A percentile compares a stretch with the other conserved stretches of the same genome.
Conservation (phyloP, 2,797 vertebrate genomes). For the Coregonus sp. region DNA sequence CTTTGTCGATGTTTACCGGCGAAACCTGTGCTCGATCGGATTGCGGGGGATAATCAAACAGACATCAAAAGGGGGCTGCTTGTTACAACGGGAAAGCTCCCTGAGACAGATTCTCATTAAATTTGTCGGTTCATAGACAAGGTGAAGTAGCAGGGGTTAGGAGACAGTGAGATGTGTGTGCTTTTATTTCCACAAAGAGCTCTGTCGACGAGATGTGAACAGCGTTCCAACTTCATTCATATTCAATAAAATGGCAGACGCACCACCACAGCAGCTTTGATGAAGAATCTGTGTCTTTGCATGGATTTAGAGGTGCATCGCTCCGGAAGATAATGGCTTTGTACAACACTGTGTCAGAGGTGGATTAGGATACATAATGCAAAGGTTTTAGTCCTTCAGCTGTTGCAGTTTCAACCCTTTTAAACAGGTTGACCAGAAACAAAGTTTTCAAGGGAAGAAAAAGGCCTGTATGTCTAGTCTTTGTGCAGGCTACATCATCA, state of each 20-base stretch:
- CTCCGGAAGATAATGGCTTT: slow-evolving; percentile 56
- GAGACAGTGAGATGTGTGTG: slow-evolving; percentile 46
- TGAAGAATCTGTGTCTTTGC: slow-evolving; percentile 59
- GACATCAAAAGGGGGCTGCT: slow-evolving; percentile 63
- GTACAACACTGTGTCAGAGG: slow-evolving; percentile 43
- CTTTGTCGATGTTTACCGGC: slow-evolving; percentile 65
- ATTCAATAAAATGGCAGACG: slow-evolving; percentile 60
- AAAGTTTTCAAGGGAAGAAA: background rate
- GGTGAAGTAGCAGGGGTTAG: slow-evolving; percentile 46
- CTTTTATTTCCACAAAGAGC: slow-evolving; percentile 57
- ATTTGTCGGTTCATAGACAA: slow-evolving; percentile 65
- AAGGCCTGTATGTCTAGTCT: background rate
- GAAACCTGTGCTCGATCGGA: slow-evolving; percentile 58
- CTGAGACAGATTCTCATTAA: slow-evolving; percentile 68
- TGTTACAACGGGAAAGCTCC: slow-evolving; percentile 68
- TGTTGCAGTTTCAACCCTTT: slow-evolving; percentile 23
- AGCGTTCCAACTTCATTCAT: slow-evolving; percentile 59
- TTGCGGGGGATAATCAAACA: slow-evolving; percentile 69
- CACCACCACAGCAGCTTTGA: slow-evolving; percentile 55
- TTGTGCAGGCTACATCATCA: background rate
- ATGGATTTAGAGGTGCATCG: slow-evolving; percentile 52
- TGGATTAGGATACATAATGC: slow-evolving; percentile 47
- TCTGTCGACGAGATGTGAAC: slow-evolving; percentile 59
- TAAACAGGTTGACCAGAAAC: slow-evolving; percentile 31
- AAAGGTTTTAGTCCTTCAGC: slow-evolving; percentile 20